A percentile compares a stretch with the other conserved stretches of the same genome.
phyloP scores from a whole-genome alignment of 2,113 vertebrate species.

The Butorides virescens region DNA sequence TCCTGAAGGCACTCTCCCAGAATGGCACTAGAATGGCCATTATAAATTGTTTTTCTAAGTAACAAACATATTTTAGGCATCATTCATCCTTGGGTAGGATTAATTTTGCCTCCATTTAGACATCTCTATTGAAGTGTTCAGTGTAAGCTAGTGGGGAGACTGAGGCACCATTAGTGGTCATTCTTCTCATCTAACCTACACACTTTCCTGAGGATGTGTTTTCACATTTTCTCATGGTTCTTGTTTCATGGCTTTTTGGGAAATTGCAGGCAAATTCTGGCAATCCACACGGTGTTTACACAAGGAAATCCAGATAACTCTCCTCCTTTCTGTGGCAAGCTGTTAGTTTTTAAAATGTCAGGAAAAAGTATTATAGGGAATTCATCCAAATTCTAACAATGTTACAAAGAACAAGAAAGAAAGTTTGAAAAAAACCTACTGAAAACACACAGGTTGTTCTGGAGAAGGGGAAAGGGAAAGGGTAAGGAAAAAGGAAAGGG shows the following conservation, averaged over 20 bases:
- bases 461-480: neutral
- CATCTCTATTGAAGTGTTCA: neutral
- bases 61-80: neutral
- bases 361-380: neutral
- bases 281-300: neutral
- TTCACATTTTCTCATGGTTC: neutral
- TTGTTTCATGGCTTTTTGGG: neutral
- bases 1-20: neutral
- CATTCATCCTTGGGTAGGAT: neutral
- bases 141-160: neutral
- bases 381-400: neutral
- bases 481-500: too few species aligned
- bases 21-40: neutral
- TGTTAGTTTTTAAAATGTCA: neutral
- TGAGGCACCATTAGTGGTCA: accelerated
- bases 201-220: neutral
- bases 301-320: neutral
- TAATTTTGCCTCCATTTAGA: neutral
- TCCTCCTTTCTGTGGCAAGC: neutral
- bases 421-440: neutral
- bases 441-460: neutral
- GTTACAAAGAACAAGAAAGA: neutral
- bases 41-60: neutral
- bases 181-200: neutral
- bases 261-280: neutral